Evolutionary conservation across 2,888 invertebrate species (phyloP).

Genomic region (Apamea crenata): DNA sequence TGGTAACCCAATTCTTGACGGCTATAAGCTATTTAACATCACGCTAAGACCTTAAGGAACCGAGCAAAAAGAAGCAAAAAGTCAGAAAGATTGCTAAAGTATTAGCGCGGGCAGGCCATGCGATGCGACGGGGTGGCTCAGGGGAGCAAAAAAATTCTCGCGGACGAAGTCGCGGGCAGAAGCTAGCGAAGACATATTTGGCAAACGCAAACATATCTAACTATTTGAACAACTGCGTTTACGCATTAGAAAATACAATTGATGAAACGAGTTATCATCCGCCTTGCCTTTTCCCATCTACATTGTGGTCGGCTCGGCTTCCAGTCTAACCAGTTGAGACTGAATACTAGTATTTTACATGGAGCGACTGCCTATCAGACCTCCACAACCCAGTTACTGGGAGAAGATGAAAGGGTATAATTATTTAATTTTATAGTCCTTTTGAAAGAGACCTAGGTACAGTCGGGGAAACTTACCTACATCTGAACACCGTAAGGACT

Average conservation of each 20-base stretch:
- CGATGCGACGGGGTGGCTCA: background rate
- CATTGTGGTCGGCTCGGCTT: background rate
- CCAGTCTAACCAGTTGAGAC: background rate
- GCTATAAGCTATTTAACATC: background rate
- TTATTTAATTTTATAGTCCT: background rate
- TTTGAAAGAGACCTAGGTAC: background rate
- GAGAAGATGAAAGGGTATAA: background rate
- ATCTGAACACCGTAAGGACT: no score
- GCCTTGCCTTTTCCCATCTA: background rate
- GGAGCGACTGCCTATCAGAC: background rate
- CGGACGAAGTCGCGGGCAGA: background rate
- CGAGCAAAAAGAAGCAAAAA: background rate
- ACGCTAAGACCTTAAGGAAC: background rate
- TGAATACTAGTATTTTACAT: background rate
- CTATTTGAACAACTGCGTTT: background rate
- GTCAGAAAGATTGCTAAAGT: background rate
- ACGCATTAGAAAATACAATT: background rate
- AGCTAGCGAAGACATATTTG: background rate
- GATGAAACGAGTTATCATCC: background rate
- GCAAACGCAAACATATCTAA: no score
- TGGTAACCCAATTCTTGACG: background rate
- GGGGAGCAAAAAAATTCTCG: no score
- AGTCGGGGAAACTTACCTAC: no score
- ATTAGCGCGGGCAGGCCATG: no score
- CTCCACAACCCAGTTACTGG: background rate